Evolutionary conservation across 1,140 invertebrate species (phyloP).

Genomic region (Drosophila pseudoananassae): DNA sequence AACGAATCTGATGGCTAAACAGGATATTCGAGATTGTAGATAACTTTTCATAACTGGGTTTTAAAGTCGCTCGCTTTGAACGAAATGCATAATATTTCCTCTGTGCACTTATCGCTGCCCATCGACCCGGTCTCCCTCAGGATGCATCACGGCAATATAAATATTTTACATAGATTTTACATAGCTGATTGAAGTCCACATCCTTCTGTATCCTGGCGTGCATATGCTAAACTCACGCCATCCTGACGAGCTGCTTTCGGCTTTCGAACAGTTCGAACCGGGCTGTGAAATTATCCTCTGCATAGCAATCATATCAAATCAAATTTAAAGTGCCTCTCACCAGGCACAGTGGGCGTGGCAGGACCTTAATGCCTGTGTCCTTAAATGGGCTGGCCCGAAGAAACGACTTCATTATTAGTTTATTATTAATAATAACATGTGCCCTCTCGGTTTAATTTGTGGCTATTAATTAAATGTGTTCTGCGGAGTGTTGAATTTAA

Average conservation of each 20-base stretch:
- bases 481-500: not conserved
- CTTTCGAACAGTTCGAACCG: conserved; percentile 1
- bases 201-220: conserved; percentile 34
- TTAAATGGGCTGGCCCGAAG: not conserved
- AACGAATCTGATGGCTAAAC: not conserved
- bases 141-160: conserved; percentile 75
- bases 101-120: conserved; percentile 1
- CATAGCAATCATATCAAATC: conserved; percentile 69
- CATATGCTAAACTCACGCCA: conserved; percentile 56
- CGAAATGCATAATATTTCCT: not conserved
- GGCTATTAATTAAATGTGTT: not conserved
- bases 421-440: not conserved
- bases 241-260: not conserved
- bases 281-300: conserved; percentile 59
- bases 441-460: not conserved
- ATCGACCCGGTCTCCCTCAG: conserved; percentile 33
- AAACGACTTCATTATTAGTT: not conserved
- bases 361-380: not conserved
- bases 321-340: conserved; percentile 59
- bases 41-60: not conserved
- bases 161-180: conserved; percentile 82
- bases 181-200: conserved; percentile 73
- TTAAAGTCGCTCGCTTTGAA: not conserved
- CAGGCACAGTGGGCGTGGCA: conserved; percentile 26
- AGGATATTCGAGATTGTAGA: not conserved